Evolutionary conservation across 2,888 invertebrate species (phyloP), one percentile per base, ranked within the genome.

Genomic region (Eristalis arbustorum): DNA sequence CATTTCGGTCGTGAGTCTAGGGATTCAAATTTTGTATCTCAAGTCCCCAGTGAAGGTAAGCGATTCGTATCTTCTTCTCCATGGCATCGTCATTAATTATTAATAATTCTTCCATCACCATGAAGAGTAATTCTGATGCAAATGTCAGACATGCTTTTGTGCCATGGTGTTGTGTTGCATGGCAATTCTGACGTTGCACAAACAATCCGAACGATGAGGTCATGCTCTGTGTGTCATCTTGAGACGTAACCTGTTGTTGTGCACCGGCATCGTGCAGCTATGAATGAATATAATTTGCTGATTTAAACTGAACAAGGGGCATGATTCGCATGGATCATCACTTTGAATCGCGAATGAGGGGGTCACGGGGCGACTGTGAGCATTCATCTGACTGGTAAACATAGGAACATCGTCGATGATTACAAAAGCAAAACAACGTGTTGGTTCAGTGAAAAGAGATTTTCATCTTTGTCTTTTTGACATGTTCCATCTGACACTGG

Each of bases 61-160:
- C 18, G 81, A 81, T 81, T 81, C 57, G 81, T 77, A 81, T 85
- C 84, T 81, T 42, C 14, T 37, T 34, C 28, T 14, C n/a, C 40
- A 42, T 23, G 49, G 6, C 69, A 49, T 68, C 71, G 67, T 80
- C 81, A 67, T 75, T 72, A 68, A 63, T 80, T 80, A 85, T 85
- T 76, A 85, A 77, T 82, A 77, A 67, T 85, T 81, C 82, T 80
- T 62, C 63, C 69, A 66, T 82, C 82, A 82, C 81, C 81, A 18
- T 76, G 34, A 31, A 49, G 61, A 59, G 37, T 34, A 10, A 63
- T 85, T 81, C 77, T 77, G 69, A 67, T 78, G 81, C 56, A 66
- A 73, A 73, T 69, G 73, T 49, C 84, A 63, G 80, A 71, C 72
- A 67, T 61, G 69, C 79, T 74, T 74, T 75, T 56, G 49, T 69